Percentiles rank a stretch among this genome's conserved stretches.
phyloP scores from a whole-genome alignment of 1,140 invertebrate genomes.

The Sitobion miscanthi region DNA sequence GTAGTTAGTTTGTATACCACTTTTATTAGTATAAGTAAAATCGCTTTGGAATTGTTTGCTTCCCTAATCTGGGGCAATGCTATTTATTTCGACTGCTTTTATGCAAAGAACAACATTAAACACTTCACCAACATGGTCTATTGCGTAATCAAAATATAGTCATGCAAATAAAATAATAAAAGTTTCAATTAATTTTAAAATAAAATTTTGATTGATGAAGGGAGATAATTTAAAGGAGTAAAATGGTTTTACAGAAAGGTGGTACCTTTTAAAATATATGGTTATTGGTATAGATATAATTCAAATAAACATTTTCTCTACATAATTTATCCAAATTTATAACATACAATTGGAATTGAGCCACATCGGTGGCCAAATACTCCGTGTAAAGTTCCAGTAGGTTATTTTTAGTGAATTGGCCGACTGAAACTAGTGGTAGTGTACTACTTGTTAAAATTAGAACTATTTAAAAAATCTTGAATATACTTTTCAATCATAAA shows the following conservation, averaged over 20 bases:
- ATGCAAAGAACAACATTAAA: neutral
- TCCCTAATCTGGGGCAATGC: neutral
- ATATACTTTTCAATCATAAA: neutral
- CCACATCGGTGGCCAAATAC: slow-evolving; percentile 28
- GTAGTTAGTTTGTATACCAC: neutral
- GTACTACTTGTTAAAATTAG: slow-evolving; percentile 44
- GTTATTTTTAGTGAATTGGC: slow-evolving; percentile 48
- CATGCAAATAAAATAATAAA: neutral
- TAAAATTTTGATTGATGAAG: neutral
- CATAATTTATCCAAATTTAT: slow-evolving; percentile 30
- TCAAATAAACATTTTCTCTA: slow-evolving; percentile 8
- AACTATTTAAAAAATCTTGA: neutral
- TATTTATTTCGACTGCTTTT: neutral
- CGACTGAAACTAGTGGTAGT: neutral
- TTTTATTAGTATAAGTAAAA: neutral
- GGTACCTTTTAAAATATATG: neutral
- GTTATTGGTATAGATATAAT: neutral
- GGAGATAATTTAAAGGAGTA: neutral
- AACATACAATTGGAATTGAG: slow-evolving; percentile 48
- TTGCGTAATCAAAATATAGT: neutral
- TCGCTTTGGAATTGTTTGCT: neutral
- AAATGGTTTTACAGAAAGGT: neutral
- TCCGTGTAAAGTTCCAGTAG: slow-evolving; percentile 16
- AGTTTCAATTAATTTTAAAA: neutral
- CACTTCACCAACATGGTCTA: neutral